A percentile compares a stretch with the other conserved stretches of the same genome.
phyloP scores from a whole-genome alignment of 1,140 invertebrate species.

The Papilio polytes region DNA sequence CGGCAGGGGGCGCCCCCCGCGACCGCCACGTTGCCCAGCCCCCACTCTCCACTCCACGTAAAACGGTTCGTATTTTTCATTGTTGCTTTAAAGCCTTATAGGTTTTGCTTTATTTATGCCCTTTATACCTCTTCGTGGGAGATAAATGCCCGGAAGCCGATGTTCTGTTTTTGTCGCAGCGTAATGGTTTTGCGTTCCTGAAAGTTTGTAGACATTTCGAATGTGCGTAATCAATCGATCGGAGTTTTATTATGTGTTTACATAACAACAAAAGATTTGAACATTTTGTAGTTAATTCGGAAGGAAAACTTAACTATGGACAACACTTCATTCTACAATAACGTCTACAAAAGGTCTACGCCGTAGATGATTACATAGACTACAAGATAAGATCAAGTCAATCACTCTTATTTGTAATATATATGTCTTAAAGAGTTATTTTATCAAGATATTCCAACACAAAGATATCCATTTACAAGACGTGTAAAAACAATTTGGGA shows the following conservation, averaged over 20 bases:
- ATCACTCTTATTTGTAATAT: neutral
- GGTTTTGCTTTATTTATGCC: constrained; percentile 81
- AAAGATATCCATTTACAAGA: neutral
- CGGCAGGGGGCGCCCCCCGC: constrained; percentile 50
- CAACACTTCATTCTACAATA: no score
- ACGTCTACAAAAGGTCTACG: no score
- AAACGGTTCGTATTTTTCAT: constrained; percentile 83
- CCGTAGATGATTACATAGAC: no score
- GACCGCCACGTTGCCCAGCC: constrained; percentile 46
- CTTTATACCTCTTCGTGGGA: constrained; percentile 74
- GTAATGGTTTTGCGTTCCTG: constrained; percentile 57
- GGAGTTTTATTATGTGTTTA: neutral
- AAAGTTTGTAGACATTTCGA: constrained; percentile 16
- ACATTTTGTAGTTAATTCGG: no score
- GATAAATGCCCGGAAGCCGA: constrained; percentile 74
- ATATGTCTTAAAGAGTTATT: neutral
- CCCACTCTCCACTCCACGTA: constrained; percentile 60
- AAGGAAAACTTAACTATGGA: no score
- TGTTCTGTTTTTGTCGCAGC: constrained; percentile 70
- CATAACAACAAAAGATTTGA: no score
- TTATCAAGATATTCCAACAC: neutral
- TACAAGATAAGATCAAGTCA: no score
- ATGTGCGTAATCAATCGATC: neutral
- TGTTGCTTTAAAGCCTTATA: constrained; percentile 82
- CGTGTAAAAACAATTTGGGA: neutral